Base-by-base conservation (phyloP, 2,888 invertebrate species). In the Furcula furcula region DNA sequence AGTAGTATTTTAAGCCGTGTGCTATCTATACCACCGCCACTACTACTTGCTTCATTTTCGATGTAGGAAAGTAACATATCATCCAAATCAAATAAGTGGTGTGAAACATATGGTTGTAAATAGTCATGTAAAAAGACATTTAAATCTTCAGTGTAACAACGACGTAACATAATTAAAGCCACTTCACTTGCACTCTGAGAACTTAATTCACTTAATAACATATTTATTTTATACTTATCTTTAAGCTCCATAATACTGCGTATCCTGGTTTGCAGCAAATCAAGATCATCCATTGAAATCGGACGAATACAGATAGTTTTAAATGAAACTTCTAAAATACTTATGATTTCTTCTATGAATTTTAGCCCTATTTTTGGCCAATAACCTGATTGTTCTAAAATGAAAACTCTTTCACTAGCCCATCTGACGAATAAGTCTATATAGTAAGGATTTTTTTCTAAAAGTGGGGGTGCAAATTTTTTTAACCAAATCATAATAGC, bases 351-450 rank as follows among this genome's bases (percentile, higher is more conserved):
- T 48, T 82, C 79, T 47, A 84, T 72, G 49, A 85, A 87, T 55
- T 84, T 88, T 4, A 84, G 57, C 1, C 88, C 89, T 45, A 89
- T 85, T 71, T 89, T 89, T 14, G 89, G 89, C 89, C 89, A 90
- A 59, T 87, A 87, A 35, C 67, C 53, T 18, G 88, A 86, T 39
- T 82, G 75, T 56, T 90, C 89, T 23, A 89, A 62, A 21, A 67
- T 58, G 53, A 88, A 83, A 45, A 88, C 74, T 48, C 86, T 79
- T 45, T 86, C 82, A 48, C 78, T 79, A 7, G 84, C 78, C 89
- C 89, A 89, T 51, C 80, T 80, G 2, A 87, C 86, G 67, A 89
- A 79, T 40, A 85, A 49, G 53, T 89, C 89, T 36, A 86, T 74
- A 50, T 74, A 69, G 62, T 80, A 88, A 34, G 89, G 89, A 44